phyloP scores from a whole-genome alignment of 2,888 invertebrate species.

The Cryptocephalus moraei region DNA sequence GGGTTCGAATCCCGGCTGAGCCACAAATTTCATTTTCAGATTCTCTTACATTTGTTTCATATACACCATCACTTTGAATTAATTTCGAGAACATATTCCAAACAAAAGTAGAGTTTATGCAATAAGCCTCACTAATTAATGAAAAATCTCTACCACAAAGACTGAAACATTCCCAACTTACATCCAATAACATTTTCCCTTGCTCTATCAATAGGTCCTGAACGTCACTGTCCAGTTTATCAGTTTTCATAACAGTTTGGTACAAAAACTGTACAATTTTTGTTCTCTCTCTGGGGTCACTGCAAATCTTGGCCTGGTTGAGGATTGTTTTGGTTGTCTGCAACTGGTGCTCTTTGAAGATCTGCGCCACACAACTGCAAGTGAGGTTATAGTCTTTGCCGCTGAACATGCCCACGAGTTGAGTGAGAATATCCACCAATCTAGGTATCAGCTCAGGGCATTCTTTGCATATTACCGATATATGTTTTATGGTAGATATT shows the following conservation, averaged over 20 bases:
- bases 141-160: no score
- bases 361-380: slow-evolving; percentile 67
- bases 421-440: slow-evolving; percentile 86
- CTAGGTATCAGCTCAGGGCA: slow-evolving; percentile 72
- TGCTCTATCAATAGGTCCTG: slow-evolving; percentile 64
- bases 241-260: slow-evolving; percentile 50
- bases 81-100: no score
- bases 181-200: slow-evolving; percentile 76
- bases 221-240: slow-evolving; percentile 71
- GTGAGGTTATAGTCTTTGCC: slow-evolving; percentile 81
- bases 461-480: slow-evolving; percentile 80
- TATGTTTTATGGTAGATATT: slow-evolving; percentile 87
- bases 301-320: slow-evolving; percentile 48
- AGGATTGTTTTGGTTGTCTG: slow-evolving; percentile 48
- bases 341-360: slow-evolving; percentile 65
- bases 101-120: neutral
- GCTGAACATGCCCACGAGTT: slow-evolving; percentile 71
- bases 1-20: no score
- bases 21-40: no score
- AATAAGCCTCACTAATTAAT: neutral
- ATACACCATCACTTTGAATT: no score
- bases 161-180: slow-evolving; percentile 26
- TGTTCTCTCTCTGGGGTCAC: slow-evolving; percentile 70
- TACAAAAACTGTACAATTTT: slow-evolving; percentile 80
- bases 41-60: no score